Base-by-base conservation (phyloP, 1,140 invertebrate species). In the Hestina assimilis region DNA sequence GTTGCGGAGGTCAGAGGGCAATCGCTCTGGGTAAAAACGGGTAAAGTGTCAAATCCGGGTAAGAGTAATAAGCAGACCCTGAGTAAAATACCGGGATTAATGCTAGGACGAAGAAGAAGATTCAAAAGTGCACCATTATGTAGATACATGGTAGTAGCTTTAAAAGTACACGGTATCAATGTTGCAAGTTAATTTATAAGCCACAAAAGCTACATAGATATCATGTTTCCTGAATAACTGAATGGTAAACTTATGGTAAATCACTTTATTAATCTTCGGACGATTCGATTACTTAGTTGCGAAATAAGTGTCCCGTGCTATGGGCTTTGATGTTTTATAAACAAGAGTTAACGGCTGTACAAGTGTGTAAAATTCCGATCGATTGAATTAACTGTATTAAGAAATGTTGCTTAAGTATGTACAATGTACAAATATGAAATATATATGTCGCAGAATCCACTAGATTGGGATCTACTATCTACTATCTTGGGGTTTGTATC, bases 241-340 rank as follows among this genome's bases (percentile, higher is more conserved):
- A 14, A 38, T n/a, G n/a, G n/a, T n/a, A n/a, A n/a, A n/a, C n/a
- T n/a, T n/a, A 38, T 38, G 14, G 11, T 50, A 42, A 42, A 21
- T 50, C 46, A 12, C 47, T 33, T 38, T 50, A 47, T 33, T 47
- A 48, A 50, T 50, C 46, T 26, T 24, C 5, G 17, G n/a, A 21
- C 19, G 24, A 12, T n/a, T 24, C 23, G 40, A 23, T 42, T 42
- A n/a, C n/a, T n/a, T n/a, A 1, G n/a, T 24, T 42, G 20, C 40
- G 21, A 42, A 42, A 23, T 19, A 23, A 42, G 15, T 11, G 40
- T 1, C n/a, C 33, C 19, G 17, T 14, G 29, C 12, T 33, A 47
- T 47, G 21, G 21, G 21, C 19, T 19, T 4, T n/a, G 28, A 38
- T 38, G 33, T 38, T 7, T 31, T 19, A 4, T 8, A 19, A 38